phyloP scores from a whole-genome alignment of 92 coral and sea anemone species.

The Heliopora coerulea region DNA sequence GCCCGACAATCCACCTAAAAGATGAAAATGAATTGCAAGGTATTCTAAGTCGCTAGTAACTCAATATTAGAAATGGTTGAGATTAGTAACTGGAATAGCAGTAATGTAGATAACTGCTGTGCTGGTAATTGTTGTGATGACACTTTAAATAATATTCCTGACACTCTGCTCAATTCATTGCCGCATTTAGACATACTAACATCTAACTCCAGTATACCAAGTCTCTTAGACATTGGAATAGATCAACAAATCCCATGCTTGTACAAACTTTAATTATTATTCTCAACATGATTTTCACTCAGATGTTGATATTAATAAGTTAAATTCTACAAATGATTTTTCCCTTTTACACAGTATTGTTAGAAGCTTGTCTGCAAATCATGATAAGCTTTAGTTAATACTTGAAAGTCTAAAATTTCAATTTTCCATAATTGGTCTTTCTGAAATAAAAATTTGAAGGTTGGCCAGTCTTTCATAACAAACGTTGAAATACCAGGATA shows the following conservation, averaged over 20 bases:
- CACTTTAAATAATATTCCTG: slow-evolving; percentile 23
- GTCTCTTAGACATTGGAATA: slow-evolving; percentile 12
- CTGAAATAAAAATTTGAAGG: slow-evolving; percentile 25
- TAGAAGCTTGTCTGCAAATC: slow-evolving; percentile 31
- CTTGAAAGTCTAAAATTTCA: slow-evolving; percentile 1
- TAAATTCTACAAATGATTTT: background rate
- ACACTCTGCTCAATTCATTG: background rate
- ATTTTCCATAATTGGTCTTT: slow-evolving; percentile 25
- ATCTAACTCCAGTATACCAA: slow-evolving; percentile 28
- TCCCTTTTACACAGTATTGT: slow-evolving; percentile 16
- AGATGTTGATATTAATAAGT: slow-evolving; percentile 4
- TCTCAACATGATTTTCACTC: slow-evolving; percentile 12
- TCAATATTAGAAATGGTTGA: no score
- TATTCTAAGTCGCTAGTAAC: background rate
- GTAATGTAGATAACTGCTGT: background rate
- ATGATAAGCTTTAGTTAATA: slow-evolving; percentile 4
- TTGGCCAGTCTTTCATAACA: background rate
- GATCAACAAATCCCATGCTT: slow-evolving; percentile 8
- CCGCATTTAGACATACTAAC: slow-evolving; percentile 37
- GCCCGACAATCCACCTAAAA: slow-evolving; percentile 15
- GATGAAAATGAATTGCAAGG: slow-evolving; percentile 1
- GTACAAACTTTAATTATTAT: slow-evolving; percentile 23
- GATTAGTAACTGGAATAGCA: background rate
- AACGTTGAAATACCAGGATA: slow-evolving; percentile 21
- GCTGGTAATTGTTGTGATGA: background rate